Evolutionary conservation across 1,140 invertebrate species (phyloP), one percentile per base, ranked within the genome.

Genomic region (Hyles vespertilio): DNA sequence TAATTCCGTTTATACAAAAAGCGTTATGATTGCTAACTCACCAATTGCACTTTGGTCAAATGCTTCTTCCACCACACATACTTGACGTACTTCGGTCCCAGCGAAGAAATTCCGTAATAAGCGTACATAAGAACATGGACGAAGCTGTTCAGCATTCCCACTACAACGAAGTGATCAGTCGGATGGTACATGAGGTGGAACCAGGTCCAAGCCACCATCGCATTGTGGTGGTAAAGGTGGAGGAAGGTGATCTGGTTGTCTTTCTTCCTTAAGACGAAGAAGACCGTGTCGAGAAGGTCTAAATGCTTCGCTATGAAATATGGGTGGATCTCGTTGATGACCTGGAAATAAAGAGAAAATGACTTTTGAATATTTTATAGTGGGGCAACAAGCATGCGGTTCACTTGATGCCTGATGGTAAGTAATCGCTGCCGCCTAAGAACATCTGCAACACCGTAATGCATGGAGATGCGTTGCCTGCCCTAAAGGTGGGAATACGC

Each of bases 61-160:
- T 98, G 95, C 78, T 96, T 96, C 80, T 98, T 98, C 96, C 96
- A 98, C 96, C 96, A 98, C 2, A 98, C 85, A 78, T 94, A 97
- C 77, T 96, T 96, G 68, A 95, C 93, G 77, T 96, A 96, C 60
- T 94, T 91, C 11, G 96, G 96, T 12, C 96, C 96, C 91, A 97
- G 92, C 2, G 96, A 95, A 1, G 96, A 92, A 60, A 98, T 90
- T 89, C 96, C 93, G 82, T 98, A 98, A 76, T 98, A 98, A 32
- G 93, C 91, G 76, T 98, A 98, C 96, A 98, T 97, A 36, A 97
- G 89, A 3, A 97, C 93, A 72, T 98, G 97, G 0, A 98, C 96
- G 34, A 97, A 93, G 74, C 84, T 87, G 67, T 84, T 87, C 12
- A 87, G 65, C n/a, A 83, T 56, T 0, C 84, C 84, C 1, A 87